phyloP scores from a whole-genome alignment of 1,140 invertebrate species.

The Trichonephila inaurata region DNA sequence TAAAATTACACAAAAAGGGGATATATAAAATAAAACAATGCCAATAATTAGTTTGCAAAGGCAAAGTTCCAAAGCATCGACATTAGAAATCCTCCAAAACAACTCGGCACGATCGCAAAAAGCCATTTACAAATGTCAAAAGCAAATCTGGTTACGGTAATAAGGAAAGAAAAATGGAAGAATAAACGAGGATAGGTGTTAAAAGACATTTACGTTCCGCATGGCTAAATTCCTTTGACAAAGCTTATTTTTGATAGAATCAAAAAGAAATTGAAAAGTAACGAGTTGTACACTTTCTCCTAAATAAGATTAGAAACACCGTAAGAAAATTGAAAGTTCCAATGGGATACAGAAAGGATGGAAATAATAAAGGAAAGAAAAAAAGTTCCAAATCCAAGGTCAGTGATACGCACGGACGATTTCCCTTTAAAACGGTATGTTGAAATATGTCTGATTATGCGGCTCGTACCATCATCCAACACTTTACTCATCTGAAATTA shows the following conservation, averaged over 20 bases:
- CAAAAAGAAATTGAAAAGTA: not conserved
- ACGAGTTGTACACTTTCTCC: not conserved
- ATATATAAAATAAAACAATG: too few species aligned
- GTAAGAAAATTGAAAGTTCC: conserved; percentile 8
- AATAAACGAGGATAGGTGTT: not conserved
- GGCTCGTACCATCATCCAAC: not conserved
- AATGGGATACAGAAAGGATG: not conserved
- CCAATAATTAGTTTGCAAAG: too few species aligned
- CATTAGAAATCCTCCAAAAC: too few species aligned
- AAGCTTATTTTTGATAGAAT: not conserved
- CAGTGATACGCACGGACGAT: not conserved
- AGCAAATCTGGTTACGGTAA: conserved; percentile 30
- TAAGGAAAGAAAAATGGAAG: not conserved
- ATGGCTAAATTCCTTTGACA: not conserved
- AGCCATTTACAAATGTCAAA: not conserved
- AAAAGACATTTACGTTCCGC: conserved; percentile 22
- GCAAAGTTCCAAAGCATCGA: too few species aligned
- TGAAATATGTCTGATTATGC: conserved; percentile 35
- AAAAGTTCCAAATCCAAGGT: conserved; percentile 3
- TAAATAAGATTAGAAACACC: conserved; percentile 11
- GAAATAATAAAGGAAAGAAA: not conserved
- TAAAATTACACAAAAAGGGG: too few species aligned
- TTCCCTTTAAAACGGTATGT: not conserved
- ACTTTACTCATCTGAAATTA: not conserved
- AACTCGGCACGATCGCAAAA: not conserved